Conservation (phyloP, 1,140 invertebrate species). For the Stegodyphus mimosarum region DNA sequence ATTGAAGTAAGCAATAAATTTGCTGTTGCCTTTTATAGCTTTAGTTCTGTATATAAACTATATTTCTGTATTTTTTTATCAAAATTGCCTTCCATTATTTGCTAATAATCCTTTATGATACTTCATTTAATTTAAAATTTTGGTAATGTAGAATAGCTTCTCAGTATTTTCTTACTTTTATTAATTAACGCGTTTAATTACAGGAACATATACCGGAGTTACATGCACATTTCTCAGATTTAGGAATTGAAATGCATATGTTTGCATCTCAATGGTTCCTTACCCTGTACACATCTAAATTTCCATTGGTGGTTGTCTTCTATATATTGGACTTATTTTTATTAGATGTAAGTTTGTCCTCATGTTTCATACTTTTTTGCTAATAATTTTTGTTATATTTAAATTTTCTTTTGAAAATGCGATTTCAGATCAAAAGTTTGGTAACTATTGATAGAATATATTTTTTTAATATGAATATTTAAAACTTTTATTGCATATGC, state of each 20-base stretch:
- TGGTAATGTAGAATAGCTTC: neutral
- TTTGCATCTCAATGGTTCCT: slow-evolving; percentile 99
- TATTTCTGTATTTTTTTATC: too few species aligned
- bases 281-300: slow-evolving; percentile 97
- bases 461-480: neutral
- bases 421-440: too few species aligned
- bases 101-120: too few species aligned
- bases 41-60: too few species aligned
- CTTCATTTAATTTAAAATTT: neutral
- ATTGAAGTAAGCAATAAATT: slow-evolving; percentile 78
- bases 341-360: slow-evolving; percentile 65
- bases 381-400: neutral
- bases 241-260: slow-evolving; percentile 95
- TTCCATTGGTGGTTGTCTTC: slow-evolving; percentile 97
- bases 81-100: too few species aligned
- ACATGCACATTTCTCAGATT: slow-evolving; percentile 88
- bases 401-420: too few species aligned
- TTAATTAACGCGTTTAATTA: neutral
- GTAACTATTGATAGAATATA: too few species aligned
- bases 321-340: slow-evolving; percentile 97
- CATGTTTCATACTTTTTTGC: neutral
- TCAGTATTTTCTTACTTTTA: neutral
- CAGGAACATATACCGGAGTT: slow-evolving; percentile 86
- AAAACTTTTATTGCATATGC: too few species aligned
- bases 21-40: neutral